These are phyloP conservation scores for Polyergus mexicanus DNA, from an alignment of 1,140 invertebrate species.

Conservation along the genomic window DNA sequence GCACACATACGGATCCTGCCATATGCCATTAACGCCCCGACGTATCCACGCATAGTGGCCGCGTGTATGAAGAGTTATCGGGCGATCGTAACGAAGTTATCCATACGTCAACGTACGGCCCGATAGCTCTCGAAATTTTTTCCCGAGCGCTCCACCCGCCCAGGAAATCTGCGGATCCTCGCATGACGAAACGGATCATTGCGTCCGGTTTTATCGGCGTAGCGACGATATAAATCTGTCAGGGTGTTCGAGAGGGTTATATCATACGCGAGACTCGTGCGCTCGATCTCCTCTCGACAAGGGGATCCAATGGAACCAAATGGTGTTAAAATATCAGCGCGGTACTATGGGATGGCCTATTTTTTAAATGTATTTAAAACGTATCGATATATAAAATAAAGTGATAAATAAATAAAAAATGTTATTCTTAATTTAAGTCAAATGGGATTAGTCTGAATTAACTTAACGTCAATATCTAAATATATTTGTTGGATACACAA, in stretches of 20 bases:
- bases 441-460: background rate
- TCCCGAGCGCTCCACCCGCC: conserved; percentile 23
- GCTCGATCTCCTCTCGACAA: conserved; percentile 47
- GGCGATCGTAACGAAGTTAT: conserved; percentile 61
- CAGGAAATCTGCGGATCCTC: conserved; percentile 58
- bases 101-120: conserved; percentile 52
- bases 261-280: conserved; percentile 38
- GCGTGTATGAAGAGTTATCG: conserved; percentile 68
- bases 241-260: conserved; percentile 52
- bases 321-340: conserved; percentile 38
- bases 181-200: conserved; percentile 56
- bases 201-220: conserved; percentile 49
- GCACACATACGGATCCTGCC: conserved; percentile 68
- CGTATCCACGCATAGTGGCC: conserved; percentile 57
- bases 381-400: background rate
- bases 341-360: background rate
- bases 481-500: background rate
- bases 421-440: background rate
- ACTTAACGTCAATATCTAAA: background rate
- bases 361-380: conserved; percentile 31
- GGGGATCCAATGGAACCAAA: conserved; percentile 23
- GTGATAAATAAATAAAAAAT: background rate
- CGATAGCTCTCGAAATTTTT: conserved; percentile 54
- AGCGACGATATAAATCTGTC: conserved; percentile 56
- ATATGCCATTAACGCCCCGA: conserved; percentile 80